Conservation (phyloP, 2,888 invertebrate species). For the Caenorhabditis drosophilae region DNA sequence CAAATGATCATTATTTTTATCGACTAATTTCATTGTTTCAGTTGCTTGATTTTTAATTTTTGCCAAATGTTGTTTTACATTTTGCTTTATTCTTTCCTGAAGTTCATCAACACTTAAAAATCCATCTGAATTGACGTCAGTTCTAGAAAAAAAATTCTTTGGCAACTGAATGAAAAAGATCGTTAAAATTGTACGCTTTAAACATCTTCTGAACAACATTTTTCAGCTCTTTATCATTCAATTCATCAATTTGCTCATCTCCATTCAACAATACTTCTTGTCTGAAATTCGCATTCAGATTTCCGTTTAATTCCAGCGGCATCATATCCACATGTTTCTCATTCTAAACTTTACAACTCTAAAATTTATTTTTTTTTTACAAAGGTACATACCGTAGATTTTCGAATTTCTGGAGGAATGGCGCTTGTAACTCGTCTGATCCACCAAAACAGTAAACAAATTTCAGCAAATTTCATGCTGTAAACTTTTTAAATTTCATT, state of each 20-base stretch:
- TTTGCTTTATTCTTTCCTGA: slow-evolving; percentile 69
- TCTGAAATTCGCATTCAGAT: slow-evolving; percentile 71
- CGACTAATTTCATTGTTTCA: slow-evolving; percentile 33
- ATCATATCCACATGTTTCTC: slow-evolving; percentile 71
- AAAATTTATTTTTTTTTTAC: not conserved
- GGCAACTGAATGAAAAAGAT: not conserved
- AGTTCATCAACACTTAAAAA: slow-evolving; percentile 68
- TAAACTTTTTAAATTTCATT: too few species aligned
- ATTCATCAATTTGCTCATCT: slow-evolving; percentile 4
- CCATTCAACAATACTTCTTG: slow-evolving; percentile 69
- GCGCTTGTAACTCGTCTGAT: not conserved
- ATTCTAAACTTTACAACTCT: not conserved
- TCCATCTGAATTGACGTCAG: slow-evolving; percentile 69
- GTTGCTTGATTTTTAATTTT: slow-evolving; percentile 69
- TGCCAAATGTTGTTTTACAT: slow-evolving; percentile 70
- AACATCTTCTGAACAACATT: slow-evolving; percentile 69
- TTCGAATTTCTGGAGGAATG: not conserved
- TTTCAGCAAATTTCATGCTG: not conserved
- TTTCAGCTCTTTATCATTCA: slow-evolving; percentile 55
- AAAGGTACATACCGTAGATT: not conserved
- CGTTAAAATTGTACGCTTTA: not conserved
- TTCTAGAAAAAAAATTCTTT: slow-evolving; percentile 64
- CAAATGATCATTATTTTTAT: slow-evolving; percentile 44
- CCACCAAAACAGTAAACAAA: not conserved
- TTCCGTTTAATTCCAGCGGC: slow-evolving; percentile 72